Evolutionary conservation across 2,888 invertebrate species (phyloP).

Genomic region (Drosophila mulleri): DNA sequence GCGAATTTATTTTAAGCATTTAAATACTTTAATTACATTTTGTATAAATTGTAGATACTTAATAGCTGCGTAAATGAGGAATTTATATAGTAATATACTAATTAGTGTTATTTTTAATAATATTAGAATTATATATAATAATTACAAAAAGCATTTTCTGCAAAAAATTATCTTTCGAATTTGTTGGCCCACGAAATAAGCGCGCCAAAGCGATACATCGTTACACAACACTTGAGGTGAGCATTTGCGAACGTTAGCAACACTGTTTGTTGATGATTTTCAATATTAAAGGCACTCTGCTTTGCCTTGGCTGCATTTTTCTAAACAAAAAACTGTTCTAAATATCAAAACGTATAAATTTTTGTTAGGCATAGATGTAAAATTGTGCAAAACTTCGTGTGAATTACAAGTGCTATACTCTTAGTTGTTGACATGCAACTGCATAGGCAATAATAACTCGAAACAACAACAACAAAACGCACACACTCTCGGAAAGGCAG

Average conservation of each 20-base stretch:
- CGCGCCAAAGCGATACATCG: constrained; percentile 16
- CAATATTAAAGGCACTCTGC: constrained; percentile 61
- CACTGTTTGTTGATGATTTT: constrained; percentile 69
- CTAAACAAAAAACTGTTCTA: constrained; percentile 46
- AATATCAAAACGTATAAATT: constrained; percentile 42
- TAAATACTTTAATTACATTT: too few species aligned
- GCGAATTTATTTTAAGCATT: background rate
- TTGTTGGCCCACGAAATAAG: background rate
- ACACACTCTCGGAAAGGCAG: constrained; percentile 11
- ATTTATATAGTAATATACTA: background rate
- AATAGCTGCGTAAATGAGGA: too few species aligned
- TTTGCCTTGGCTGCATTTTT: constrained; percentile 43
- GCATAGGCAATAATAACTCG: background rate
- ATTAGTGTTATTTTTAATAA: background rate
- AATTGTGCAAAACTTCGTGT: constrained; percentile 24
- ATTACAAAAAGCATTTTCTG: background rate
- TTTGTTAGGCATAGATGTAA: constrained; percentile 26
- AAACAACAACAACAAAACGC: constrained; percentile 10
- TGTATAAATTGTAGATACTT: too few species aligned
- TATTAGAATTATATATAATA: too few species aligned
- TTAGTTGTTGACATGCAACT: constrained; percentile 11
- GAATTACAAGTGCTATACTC: constrained; percentile 12
- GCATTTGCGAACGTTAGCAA: constrained; percentile 26
- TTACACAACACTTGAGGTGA: constrained; percentile 16
- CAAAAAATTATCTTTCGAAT: background rate